These are phyloP conservation scores for Limanda limanda DNA, from an alignment of 2,113 vertebrate species.

Conservation along the genomic window DNA sequence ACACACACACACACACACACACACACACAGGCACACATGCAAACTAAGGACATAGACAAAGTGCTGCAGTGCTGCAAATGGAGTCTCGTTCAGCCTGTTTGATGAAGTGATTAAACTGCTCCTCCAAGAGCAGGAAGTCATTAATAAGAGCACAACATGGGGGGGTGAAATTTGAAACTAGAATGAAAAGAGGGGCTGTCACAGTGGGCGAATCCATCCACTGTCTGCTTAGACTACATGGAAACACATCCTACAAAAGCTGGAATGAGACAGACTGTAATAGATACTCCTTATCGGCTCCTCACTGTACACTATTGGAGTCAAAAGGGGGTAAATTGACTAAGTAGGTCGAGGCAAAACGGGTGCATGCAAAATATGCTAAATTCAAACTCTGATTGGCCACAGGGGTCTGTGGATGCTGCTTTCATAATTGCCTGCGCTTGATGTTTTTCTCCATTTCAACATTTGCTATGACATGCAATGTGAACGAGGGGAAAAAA, in stretches of 20 bases:
- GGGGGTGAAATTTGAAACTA: conserved; percentile 40
- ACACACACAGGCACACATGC: not conserved
- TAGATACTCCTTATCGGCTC: conserved; percentile 46
- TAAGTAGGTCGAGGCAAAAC: conserved; percentile 59
- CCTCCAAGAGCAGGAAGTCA: conserved; percentile 34
- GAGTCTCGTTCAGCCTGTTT: conserved; percentile 38
- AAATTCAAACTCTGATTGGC: conserved; percentile 67
- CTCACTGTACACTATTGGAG: conserved; percentile 54
- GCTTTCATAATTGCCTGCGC: conserved; percentile 66
- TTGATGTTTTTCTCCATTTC: conserved; percentile 59
- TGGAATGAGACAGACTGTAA: conserved; percentile 31
- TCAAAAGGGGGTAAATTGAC: conserved; percentile 76
- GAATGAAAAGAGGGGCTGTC: conserved; percentile 24
- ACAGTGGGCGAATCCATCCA: conserved; percentile 42
- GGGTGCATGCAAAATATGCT: conserved; percentile 55
- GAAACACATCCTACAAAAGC: conserved; percentile 27
- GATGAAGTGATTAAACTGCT: conserved; percentile 32
- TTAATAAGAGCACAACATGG: conserved; percentile 46
- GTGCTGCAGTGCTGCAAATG: conserved; percentile 17
- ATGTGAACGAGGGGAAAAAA: conserved; percentile 56
- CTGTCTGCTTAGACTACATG: conserved; percentile 31
- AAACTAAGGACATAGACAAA: conserved; percentile 18
- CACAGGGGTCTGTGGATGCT: conserved; percentile 66
- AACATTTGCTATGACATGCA: conserved; percentile 59
- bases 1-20: conserved; percentile 6